Conservation (phyloP, 2,113 vertebrate genomes). For the Nettapus auritus region DNA sequence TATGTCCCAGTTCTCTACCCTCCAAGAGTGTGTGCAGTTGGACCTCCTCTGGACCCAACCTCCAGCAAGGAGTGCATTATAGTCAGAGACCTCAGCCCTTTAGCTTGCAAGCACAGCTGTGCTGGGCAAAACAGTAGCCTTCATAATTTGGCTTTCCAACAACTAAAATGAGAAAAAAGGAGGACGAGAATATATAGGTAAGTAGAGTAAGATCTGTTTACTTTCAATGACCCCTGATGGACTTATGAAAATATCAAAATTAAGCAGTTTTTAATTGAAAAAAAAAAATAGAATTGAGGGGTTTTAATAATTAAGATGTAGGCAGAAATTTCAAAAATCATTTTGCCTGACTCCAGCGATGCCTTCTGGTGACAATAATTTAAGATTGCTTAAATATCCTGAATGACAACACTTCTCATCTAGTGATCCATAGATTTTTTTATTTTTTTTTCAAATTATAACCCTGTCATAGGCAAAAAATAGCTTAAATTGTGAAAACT, state of each 20-base stretch:
- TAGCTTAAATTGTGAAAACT: not conserved
- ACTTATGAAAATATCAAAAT: not conserved
- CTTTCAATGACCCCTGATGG: not conserved
- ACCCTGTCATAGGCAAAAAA: not conserved
- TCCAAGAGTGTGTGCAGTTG: not conserved
- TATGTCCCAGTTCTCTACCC: not conserved
- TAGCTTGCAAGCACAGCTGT: not conserved
- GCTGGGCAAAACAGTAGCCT: not conserved
- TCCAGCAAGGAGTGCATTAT: not conserved
- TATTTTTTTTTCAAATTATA: not conserved
- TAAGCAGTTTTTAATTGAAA: not conserved
- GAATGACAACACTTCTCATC: not conserved
- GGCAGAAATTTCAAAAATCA: not conserved
- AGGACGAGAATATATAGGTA: not conserved
- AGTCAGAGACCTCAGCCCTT: not conserved
- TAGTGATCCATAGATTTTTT: not conserved
- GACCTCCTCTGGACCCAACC: not conserved
- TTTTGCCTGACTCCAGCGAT: not conserved
- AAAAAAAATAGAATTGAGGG: not conserved
- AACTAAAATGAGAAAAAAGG: not conserved
- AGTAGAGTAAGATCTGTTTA: not conserved
- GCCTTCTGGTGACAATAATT: not conserved
- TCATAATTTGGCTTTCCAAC: not conserved
- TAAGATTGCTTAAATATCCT: not conserved
- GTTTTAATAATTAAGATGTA: not conserved